Base-by-base conservation (phyloP, 2,888 invertebrate species). In the Synanthedon myopaeformis region DNA sequence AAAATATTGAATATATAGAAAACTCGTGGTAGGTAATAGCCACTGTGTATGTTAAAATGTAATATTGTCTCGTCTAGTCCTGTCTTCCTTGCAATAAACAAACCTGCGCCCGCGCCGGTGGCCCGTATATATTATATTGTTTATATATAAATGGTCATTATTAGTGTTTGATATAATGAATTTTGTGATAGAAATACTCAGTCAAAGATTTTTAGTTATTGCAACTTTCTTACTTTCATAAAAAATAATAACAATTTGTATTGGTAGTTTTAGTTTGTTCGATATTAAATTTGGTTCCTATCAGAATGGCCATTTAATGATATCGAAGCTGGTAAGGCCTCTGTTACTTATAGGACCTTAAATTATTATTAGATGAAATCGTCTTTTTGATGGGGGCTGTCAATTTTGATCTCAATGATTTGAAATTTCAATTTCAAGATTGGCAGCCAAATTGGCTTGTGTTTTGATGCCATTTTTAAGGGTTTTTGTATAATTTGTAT, bases 81-180 rank as follows among this genome's bases (percentile, higher is more conserved):
- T 67, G 79, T 79, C 79, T 81, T 80, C 80, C 79, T 73, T 69
- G 66, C 69, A 60, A 69, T 61, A 57, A 53, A 59, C 57, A 28
- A 45, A 45, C 14, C 45, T 45, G 45, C 13, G 3, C 6, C n/a
- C 8, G 45, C 45, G 12, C n/a, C 42, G 42, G 45, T 35, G 10
- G 10, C 35, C 35, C 35, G 35, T 35, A 35, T 35, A 35, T 35
- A 23, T 23, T 23, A 23, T 23, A 23, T 23, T 23, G 35, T 35
- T 45, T 45, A 45, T 45, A 42, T 42, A 45, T 45, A 13, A n/a
- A 45, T 14, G 45, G 14, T 45, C 13, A 45, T n/a, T n/a, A n/a
- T 13, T 45, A 45, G 8, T 14, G 13, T 45, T 45, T n/a, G 45
- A 45, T 45, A 45, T 14, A 45, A 13, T 45, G 13, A 14, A 45